Evolutionary conservation across 1,140 invertebrate genomes (phyloP).

Genomic region (Pseudomyrmex gracilis): DNA sequence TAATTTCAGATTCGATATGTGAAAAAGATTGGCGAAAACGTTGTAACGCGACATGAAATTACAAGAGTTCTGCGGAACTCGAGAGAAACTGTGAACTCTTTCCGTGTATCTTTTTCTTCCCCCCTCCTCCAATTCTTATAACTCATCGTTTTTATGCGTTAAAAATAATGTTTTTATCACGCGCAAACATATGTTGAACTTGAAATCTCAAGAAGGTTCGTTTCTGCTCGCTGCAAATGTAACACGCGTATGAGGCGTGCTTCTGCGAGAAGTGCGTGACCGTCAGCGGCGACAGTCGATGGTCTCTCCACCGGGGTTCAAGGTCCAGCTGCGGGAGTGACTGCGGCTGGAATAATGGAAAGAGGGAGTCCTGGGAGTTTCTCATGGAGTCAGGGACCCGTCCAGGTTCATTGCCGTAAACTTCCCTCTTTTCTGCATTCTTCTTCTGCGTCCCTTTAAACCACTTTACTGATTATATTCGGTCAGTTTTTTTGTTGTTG

Average conservation of each 20-base stretch:
- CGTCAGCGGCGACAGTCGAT: constrained; percentile 65
- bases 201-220: constrained; percentile 13
- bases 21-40: no score
- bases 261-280: constrained; percentile 42
- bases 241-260: constrained; percentile 5
- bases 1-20: no score
- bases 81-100: no score
- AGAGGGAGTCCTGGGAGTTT: constrained; percentile 78
- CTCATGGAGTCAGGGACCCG: constrained; percentile 76
- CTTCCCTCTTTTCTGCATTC: constrained; percentile 51
- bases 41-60: no score
- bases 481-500: neutral
- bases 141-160: neutral
- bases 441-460: constrained; percentile 38
- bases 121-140: no score
- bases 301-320: constrained; percentile 72
- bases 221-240: constrained; percentile 39
- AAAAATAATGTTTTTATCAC: constrained; percentile 10
- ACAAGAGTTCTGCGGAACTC: no score
- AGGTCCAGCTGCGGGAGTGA: constrained; percentile 71
- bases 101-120: no score
- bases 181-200: neutral
- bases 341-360: constrained; percentile 75
- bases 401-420: constrained; percentile 78
- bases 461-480: neutral